A percentile compares a stretch with the other conserved stretches of the same genome.
Conservation (phyloP, 2,797 vertebrate genomes). For the Muscicapa comitata region DNA sequence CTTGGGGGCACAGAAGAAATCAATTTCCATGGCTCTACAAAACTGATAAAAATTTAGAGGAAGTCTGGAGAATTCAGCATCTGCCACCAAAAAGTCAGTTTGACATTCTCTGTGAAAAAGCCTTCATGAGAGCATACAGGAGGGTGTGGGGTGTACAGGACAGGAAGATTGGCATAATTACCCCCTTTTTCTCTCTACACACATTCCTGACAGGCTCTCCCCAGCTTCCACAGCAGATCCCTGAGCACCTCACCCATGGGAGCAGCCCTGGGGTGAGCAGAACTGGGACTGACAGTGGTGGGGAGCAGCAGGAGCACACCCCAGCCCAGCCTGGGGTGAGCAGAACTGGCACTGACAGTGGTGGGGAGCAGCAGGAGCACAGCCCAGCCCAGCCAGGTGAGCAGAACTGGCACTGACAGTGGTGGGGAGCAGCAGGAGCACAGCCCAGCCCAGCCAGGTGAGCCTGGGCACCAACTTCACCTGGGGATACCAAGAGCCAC, state of each 20-base stretch:
- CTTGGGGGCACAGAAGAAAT: background rate
- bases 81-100: background rate
- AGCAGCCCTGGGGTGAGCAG: background rate
- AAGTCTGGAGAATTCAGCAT: background rate
- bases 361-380: too few relatives aligned
- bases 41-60: background rate
- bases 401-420: too few relatives aligned
- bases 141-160: background rate
- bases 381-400: too few relatives aligned
- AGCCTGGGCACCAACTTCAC: background rate
- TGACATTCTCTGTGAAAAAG: background rate
- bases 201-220: background rate
- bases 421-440: too few relatives aligned
- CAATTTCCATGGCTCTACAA: background rate
- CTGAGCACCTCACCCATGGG: background rate
- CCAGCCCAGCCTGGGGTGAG: too few relatives aligned
- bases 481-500: background rate
- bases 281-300: too few relatives aligned
- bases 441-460: too few relatives aligned
- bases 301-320: too few relatives aligned
- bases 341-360: too few relatives aligned
- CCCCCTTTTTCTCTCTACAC: background rate
- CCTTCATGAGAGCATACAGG: fast-evolving
- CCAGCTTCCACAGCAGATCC: fast-evolving
- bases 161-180: background rate